Evolutionary conservation across 2,888 invertebrate species (phyloP), one percentile per base, ranked within the genome.

Genomic region (Acleris literana): DNA sequence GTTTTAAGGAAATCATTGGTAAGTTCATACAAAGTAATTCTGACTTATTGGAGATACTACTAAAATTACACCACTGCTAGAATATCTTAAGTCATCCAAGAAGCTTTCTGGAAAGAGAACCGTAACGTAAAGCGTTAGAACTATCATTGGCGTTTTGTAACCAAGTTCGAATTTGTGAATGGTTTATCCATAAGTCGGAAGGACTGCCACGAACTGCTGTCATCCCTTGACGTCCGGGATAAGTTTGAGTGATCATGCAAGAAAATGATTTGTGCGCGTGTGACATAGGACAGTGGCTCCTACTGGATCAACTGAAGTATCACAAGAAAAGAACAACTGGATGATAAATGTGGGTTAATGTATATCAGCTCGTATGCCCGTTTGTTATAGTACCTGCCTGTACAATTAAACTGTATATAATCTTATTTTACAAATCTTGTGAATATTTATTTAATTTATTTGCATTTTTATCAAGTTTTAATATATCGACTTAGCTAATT

Each of bases 181-280:
- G 82, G 80, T 79, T 86, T 80, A 86, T 88, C 84, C 85, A 75
- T 76, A 83, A 84, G 82, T 86, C 83, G 83, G 71, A 78, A 77
- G 85, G 85, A 86, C 85, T 87, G 89, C 84, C 88, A 87, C 85
- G 88, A 83, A 85, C 88, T 85, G 78, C 83, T 86, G 90, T 92
- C 91, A 92, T 89, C 87, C 87, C 88, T 86, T 90, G 91, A 92
- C 90, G 84, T 85, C 74, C 76, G 73, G 86, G 86, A 89, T 90
- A 86, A 86, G 79, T 89, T 87, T 87, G 87, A 90, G 87, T 78
- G 85, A 88, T 91, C 84, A 86, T 85, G 79, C 82, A 82, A 77
- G 80, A 85, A 84, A 84, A 87, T 85, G 80, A 86, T 86, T 82
- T 80, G 79, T 78, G 79, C 80, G 80, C 75, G 75, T 83, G 85